These are phyloP conservation scores for Pteromalus puparum DNA, from an alignment of 1,140 invertebrate species.

Conservation along the genomic window DNA sequence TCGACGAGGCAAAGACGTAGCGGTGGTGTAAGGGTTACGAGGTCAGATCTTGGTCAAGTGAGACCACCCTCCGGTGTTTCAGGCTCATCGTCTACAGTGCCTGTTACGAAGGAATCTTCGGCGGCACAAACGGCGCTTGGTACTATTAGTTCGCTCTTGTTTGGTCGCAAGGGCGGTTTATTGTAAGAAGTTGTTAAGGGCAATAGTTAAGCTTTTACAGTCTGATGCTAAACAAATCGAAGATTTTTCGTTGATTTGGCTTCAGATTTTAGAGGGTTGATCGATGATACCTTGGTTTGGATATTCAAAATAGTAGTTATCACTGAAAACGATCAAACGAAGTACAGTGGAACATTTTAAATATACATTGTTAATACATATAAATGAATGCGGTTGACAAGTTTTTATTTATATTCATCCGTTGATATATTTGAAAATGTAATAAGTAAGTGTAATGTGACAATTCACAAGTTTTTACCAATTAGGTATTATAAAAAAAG, in stretches of 20 bases:
- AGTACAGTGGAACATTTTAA: conserved; percentile 15
- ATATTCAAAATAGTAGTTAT: not conserved
- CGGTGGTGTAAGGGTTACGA: conserved; percentile 72
- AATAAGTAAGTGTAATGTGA: not conserved
- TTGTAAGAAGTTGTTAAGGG: conserved; percentile 74
- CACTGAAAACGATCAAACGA: conserved; percentile 33
- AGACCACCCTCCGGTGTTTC: conserved; percentile 52
- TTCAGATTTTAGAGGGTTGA: conserved; percentile 18
- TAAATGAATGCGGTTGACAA: conserved; percentile 17
- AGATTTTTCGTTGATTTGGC: not conserved
- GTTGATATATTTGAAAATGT: not conserved
- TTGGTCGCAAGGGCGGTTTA: conserved; percentile 88
- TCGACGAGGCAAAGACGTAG: conserved; percentile 66
- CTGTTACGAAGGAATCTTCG: conserved; percentile 70
- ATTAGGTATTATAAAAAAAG: not conserved
- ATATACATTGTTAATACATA: conserved; percentile 8
- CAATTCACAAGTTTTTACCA: conserved; percentile 21
- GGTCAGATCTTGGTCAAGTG: conserved; percentile 79
- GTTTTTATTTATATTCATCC: conserved; percentile 27
- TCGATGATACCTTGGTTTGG: conserved; percentile 13
- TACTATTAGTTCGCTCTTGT: conserved; percentile 86
- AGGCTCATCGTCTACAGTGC: conserved; percentile 58
- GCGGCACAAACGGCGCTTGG: conserved; percentile 81
- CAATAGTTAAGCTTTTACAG: conserved; percentile 9
- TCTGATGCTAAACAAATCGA: conserved; percentile 1